A percentile compares a stretch with the other conserved stretches of the same genome.
These are phyloP conservation scores for Menidia beryllina DNA, from an alignment of 2,113 vertebrate genomes.

Conservation along the genomic window DNA sequence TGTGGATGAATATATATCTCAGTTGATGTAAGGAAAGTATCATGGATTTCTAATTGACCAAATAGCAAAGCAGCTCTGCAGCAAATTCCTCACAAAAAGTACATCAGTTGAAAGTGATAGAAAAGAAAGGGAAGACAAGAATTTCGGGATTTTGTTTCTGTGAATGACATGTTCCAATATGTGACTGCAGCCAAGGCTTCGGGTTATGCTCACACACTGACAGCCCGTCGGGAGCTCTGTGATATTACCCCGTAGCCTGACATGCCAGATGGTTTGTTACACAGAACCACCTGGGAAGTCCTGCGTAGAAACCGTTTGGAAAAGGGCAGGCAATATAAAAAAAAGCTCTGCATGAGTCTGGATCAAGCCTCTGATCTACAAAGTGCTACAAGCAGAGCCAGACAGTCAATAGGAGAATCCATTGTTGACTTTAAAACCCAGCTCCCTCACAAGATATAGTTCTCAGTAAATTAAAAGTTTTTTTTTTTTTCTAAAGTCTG, in stretches of 20 bases:
- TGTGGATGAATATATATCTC: conserved; percentile 32
- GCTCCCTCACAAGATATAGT: background rate
- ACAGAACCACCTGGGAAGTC: conserved; percentile 12
- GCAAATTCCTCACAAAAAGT: conserved; percentile 6
- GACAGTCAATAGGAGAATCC: background rate
- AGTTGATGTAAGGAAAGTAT: conserved; percentile 51
- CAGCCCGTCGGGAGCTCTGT: conserved; percentile 1
- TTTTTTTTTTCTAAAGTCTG: too few species aligned
- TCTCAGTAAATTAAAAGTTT: background rate
- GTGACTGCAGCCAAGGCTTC: background rate
- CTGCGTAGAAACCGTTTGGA: background rate
- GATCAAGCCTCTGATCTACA: background rate
- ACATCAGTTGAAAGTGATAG: conserved; percentile 25
- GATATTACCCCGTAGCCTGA: conserved; percentile 18
- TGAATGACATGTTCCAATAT: background rate
- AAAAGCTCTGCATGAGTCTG: background rate
- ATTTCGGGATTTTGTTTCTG: background rate
- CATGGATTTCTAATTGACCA: conserved; percentile 67
- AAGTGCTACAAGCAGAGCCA: background rate
- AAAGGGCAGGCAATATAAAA: background rate
- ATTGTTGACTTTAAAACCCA: background rate
- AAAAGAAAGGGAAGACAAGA: conserved; percentile 7
- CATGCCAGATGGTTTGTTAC: conserved; percentile 22
- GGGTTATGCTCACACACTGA: background rate
- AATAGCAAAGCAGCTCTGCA: conserved; percentile 13